These are phyloP conservation scores for Capreolus pygargus DNA, from an alignment of 2,113 vertebrate species.

Conservation along the genomic window DNA sequence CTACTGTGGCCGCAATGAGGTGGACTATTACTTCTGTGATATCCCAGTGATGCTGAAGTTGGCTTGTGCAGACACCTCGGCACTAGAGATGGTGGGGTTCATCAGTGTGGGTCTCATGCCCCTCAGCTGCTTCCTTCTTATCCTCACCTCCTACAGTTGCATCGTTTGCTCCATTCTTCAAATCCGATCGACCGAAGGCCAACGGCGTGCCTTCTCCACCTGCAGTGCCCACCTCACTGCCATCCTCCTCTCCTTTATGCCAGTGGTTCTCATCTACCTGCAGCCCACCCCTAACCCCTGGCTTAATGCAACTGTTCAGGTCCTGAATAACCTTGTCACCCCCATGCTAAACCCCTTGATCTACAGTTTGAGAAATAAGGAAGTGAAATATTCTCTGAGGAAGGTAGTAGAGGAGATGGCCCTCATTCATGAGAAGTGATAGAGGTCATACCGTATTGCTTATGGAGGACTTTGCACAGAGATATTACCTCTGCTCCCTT, in stretches of 20 bases:
- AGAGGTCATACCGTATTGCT: neutral
- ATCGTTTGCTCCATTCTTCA: constrained; percentile 50
- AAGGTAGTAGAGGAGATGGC: neutral
- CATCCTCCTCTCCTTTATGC: constrained; percentile 22
- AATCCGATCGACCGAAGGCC: neutral
- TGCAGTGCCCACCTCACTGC: neutral
- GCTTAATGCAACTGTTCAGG: constrained; percentile 56
- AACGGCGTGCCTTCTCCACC: neutral
- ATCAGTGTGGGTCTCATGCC: constrained; percentile 50
- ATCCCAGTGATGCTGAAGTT: neutral
- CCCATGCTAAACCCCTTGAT: constrained; percentile 66
- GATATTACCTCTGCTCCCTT: neutral
- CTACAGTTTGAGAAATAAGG: constrained; percentile 61
- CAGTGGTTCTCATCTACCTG: constrained; percentile 69
- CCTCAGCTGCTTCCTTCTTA: constrained; percentile 63
- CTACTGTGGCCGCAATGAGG: neutral
- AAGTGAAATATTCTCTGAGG: constrained; percentile 47
- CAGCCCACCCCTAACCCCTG: constrained; percentile 44
- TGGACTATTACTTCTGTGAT: neutral
- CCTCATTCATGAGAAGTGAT: neutral
- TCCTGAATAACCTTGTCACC: constrained; percentile 63
- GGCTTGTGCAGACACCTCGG: neutral
- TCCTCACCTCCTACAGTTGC: constrained; percentile 61
- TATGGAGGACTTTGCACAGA: neutral
- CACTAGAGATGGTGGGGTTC: neutral